A percentile compares a stretch with the other conserved stretches of the same genome.
Conservation (phyloP, 2,113 vertebrate species). For the Semnornis frantzii region DNA sequence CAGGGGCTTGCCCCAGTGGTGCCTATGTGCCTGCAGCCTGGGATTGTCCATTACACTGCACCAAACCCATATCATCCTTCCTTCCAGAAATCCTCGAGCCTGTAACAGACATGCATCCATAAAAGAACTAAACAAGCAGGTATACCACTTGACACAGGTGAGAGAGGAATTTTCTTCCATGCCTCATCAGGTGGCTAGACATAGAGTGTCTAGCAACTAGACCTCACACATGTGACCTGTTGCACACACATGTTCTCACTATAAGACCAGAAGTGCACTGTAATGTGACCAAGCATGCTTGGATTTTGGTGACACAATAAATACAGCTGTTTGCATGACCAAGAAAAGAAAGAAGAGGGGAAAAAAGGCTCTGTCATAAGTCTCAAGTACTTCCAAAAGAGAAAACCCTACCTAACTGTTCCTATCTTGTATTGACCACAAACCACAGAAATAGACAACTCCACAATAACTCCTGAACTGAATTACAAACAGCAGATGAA, state of each 20-base stretch:
- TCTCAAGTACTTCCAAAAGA: neutral
- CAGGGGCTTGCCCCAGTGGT: neutral
- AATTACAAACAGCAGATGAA: neutral
- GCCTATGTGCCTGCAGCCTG: neutral
- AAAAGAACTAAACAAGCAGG: neutral
- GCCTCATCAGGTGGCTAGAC: neutral
- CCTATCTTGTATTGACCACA: neutral
- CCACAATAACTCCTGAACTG: neutral
- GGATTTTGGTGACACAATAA: neutral
- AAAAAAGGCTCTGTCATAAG: neutral
- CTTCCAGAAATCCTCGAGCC: neutral
- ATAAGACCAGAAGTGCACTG: neutral
- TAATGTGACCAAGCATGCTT: neutral
- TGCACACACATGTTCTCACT: neutral
- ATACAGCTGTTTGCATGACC: neutral
- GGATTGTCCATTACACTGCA: neutral
- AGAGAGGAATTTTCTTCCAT: neutral
- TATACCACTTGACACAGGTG: fast-evolving
- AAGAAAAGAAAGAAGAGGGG: neutral
- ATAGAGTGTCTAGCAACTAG: neutral
- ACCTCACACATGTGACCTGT: neutral
- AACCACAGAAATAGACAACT: neutral
- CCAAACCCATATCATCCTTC: neutral
- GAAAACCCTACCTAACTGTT: neutral
- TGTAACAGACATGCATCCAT: neutral